Base-by-base conservation (phyloP, 2,113 vertebrate genomes). In the Bos indicus region DNA sequence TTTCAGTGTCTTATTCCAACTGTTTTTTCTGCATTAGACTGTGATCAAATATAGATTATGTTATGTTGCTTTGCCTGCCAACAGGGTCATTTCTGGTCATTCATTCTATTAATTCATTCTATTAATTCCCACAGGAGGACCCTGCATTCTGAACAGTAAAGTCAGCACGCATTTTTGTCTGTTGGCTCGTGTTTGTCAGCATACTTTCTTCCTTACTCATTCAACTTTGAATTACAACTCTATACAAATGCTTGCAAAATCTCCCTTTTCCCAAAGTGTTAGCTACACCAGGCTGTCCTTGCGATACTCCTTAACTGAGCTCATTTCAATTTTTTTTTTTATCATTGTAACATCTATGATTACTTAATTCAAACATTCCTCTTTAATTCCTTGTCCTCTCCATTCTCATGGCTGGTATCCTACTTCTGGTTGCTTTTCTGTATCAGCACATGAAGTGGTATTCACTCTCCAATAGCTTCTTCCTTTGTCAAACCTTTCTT, bases 21-120 rank as follows among this genome's bases (percentile, higher is more conserved):
- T 91, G 26, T 48, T 97, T 94, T 95, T 94, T 54, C 93, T 96
- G 59, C 78, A 88, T 94, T 94, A 85, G 62, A 62, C 87, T 74
- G 19, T 88, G 93, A 87, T 93, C 95, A 95, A 95, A 97, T 96
- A 96, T 94, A 97, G 88, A 95, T 88, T 60, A 78, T 90, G 54
- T 43, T 95, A 56, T 64, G 23, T 25, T 23, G 57, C 21, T 51
- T n/a, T 60, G 91, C 60, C 89, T 94, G 96, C 96, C 95, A 95
- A 43, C 48, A 96, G 60, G 94, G 91, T 97, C 98, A 93, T 92
- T 97, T 83, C 64, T 94, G 97, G 95, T 88, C 91, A 96, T 91
- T 94, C 91, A n/a, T 86, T 92, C 85, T 96, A 78, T 90, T 90
- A 95, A 95, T 91, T 95, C 88, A 40, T 86, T 92, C 85, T 95